Conservation (phyloP, 2,888 invertebrate genomes). For the Callimorpha dominula region DNA sequence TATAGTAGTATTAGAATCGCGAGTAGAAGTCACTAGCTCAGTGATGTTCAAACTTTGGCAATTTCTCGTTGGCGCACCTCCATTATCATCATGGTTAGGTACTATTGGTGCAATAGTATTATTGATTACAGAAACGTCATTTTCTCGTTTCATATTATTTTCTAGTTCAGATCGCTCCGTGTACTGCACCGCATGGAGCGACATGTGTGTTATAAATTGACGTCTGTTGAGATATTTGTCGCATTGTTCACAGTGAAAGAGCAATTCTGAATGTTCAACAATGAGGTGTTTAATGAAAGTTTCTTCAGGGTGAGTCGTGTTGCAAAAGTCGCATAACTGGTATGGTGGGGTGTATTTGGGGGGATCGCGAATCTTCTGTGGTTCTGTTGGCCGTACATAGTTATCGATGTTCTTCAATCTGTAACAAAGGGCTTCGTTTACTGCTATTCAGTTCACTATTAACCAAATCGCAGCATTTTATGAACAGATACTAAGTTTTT, state of each 20-base stretch:
- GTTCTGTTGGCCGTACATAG: constrained; percentile 10
- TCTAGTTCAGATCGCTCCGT: constrained; percentile 12
- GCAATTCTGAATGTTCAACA: constrained; percentile 59
- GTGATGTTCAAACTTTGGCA: not conserved
- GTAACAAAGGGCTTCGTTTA: constrained; percentile 55
- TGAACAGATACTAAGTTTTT: not conserved
- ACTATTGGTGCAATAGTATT: not conserved
- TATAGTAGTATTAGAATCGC: not conserved
- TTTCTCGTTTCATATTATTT: constrained; percentile 16
- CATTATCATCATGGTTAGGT: not conserved
- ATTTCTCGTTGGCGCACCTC: not conserved
- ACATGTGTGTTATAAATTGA: constrained; percentile 73
- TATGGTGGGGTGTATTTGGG: constrained; percentile 15
- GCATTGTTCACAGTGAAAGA: constrained; percentile 80
- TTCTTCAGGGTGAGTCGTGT: constrained; percentile 27
- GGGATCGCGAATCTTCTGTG: constrained; percentile 21
- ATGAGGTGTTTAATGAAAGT: constrained; percentile 63
- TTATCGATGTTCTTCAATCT: constrained; percentile 50
- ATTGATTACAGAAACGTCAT: not conserved
- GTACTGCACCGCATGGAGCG: constrained; percentile 65
- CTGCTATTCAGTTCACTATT: not conserved
- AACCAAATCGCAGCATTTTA: not conserved
- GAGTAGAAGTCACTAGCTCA: not conserved
- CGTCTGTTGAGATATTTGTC: constrained; percentile 66
- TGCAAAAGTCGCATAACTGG: constrained; percentile 59